Conservation (phyloP, 2,797 vertebrate genomes). For the Atherinosoma microstoma region DNA sequence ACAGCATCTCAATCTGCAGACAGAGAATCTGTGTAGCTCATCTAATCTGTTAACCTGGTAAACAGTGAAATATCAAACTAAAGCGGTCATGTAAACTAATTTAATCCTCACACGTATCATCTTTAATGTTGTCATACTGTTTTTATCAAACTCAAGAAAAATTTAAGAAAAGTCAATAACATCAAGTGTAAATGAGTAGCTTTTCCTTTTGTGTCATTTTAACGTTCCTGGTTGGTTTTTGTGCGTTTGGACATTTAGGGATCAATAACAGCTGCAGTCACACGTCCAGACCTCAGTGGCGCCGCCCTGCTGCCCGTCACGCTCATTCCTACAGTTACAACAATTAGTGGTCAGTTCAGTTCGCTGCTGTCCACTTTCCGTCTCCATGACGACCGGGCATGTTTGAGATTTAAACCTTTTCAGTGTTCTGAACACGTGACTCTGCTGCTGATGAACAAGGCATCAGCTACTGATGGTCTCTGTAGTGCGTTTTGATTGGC, state of each 20-base stretch:
- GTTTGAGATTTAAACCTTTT: background rate
- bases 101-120: background rate
- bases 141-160: background rate
- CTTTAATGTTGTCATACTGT: background rate
- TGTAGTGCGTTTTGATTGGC: slow-evolving; percentile 49
- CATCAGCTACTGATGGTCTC: background rate
- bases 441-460: background rate
- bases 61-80: no score
- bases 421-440: background rate
- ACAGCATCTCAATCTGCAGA: background rate
- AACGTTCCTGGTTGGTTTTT: background rate
- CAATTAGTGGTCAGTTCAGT: slow-evolving; percentile 78
- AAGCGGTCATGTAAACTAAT: no score
- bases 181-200: background rate
- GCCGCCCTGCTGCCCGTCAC: slow-evolving; percentile 20
- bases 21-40: background rate
- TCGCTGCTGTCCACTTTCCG: slow-evolving; percentile 42
- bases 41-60: background rate
- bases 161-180: background rate
- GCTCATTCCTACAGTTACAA: slow-evolving; percentile 61
- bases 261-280: background rate
- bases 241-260: background rate
- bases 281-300: slow-evolving; percentile 4
- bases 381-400: slow-evolving; percentile 1
- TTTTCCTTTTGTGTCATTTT: background rate